Percentiles rank a stretch among this genome's conserved stretches.
phyloP scores from a whole-genome alignment of 1,140 invertebrate genomes.

The Vollenhovia emeryi region DNA sequence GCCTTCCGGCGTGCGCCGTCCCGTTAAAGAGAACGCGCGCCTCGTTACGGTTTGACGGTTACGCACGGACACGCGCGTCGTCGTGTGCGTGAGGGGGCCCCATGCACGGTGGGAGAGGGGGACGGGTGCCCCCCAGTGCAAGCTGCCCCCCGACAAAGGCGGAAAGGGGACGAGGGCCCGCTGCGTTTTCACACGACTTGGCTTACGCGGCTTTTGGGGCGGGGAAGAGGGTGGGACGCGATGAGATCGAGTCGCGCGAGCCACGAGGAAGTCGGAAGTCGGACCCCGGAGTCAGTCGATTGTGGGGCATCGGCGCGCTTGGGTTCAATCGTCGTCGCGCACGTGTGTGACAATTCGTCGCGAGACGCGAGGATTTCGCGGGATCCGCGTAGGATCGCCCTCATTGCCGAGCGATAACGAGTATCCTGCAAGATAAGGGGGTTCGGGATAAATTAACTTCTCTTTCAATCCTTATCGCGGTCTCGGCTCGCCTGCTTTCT shows the following conservation, averaged over 20 bases:
- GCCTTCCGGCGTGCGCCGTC: slow-evolving; percentile 30
- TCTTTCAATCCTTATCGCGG: no score
- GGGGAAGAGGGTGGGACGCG: slow-evolving; percentile 74
- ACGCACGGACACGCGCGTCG: slow-evolving; percentile 63
- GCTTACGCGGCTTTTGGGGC: slow-evolving; percentile 75
- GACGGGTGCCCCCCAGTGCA: neutral
- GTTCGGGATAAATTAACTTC: no score
- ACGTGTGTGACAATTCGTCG: no score
- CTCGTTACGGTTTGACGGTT: slow-evolving; percentile 78
- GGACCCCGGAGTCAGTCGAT: slow-evolving; percentile 65
- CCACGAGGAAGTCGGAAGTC: slow-evolving; percentile 77
- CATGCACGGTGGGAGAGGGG: slow-evolving; percentile 24
- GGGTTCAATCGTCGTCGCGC: slow-evolving; percentile 53
- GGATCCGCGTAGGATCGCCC: no score
- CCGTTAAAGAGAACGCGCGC: slow-evolving; percentile 48
- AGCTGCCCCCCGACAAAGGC: slow-evolving; percentile 64
- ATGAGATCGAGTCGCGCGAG: slow-evolving; percentile 64
- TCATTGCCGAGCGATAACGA: no score
- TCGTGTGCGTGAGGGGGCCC: slow-evolving; percentile 23
- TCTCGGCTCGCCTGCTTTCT: no score
- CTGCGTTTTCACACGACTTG: slow-evolving; percentile 76
- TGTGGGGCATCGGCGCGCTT: slow-evolving; percentile 53
- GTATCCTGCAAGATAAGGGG: no score
- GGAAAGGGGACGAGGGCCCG: slow-evolving; percentile 53
- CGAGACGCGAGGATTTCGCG: neutral